Conservation (phyloP, 2,888 invertebrate genomes). For the Apoderus coryli region DNA sequence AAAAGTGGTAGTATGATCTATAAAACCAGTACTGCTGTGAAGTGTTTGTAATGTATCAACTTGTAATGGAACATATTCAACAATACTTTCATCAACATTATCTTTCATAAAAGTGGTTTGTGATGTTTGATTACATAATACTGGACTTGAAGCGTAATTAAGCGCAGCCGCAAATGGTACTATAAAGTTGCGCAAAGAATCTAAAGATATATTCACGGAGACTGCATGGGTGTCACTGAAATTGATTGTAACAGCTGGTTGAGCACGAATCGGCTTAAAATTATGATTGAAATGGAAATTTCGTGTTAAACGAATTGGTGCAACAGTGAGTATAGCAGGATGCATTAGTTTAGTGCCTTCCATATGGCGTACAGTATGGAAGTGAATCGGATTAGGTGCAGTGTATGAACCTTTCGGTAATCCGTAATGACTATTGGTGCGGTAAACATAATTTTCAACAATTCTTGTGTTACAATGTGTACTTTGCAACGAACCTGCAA, state of each 20-base stretch:
- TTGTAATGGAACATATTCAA: constrained; percentile 19
- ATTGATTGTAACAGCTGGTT: constrained; percentile 22
- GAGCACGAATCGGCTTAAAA: background rate
- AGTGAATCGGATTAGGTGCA: constrained; percentile 31
- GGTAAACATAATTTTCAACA: no score
- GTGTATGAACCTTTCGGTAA: constrained; percentile 30
- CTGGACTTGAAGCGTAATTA: constrained; percentile 18
- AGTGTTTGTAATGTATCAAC: constrained; percentile 15
- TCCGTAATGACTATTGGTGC: constrained; percentile 29
- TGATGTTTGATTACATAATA: constrained; percentile 17
- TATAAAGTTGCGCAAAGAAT: constrained; percentile 27
- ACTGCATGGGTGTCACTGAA: constrained; percentile 23
- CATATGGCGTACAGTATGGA: constrained; percentile 27
- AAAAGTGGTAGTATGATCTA: constrained; percentile 12
- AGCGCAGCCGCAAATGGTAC: constrained; percentile 28
- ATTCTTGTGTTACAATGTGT: no score
- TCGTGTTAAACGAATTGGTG: constrained; percentile 14
- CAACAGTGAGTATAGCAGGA: constrained; percentile 23
- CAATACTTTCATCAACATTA: constrained; percentile 10
- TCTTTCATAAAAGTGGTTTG: constrained; percentile 25
- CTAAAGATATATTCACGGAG: constrained; percentile 25
- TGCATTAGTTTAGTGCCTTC: constrained; percentile 22
- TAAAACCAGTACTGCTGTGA: constrained; percentile 10
- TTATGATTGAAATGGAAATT: constrained; percentile 16
- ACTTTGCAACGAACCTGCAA: no score